Base-by-base conservation (phyloP, 2,113 vertebrate species). In the Centropus unirufus region DNA sequence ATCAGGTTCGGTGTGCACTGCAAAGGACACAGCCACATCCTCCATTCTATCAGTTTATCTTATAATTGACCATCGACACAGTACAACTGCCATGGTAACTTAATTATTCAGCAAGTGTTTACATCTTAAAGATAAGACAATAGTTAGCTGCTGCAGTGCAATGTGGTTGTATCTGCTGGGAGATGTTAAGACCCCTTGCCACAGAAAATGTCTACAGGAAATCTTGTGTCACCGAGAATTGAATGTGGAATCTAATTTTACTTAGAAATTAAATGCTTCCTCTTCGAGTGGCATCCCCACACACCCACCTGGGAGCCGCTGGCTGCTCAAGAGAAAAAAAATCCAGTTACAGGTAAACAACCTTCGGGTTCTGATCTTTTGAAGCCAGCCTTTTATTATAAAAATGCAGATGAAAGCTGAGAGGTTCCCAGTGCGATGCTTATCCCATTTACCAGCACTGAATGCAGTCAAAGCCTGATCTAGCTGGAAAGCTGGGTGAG, bases 191-290 rank as follows among this genome's bases (percentile, higher is more conserved):
- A 46, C 51, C 52, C 54, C 67, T 63, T 30, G 52, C 76, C 34
- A 54, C 62, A 90, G 85, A 89, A 86, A 92, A 93, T 11, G 54
- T 61, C 83, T 81, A 73, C 88, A 89, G 90, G 93, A 96, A 93
- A 52, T 27, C 72, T 81, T 54, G 68, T 1, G 1, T 62, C 90
- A 55, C 77, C 46, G 80, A 89, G 88, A 95, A 92, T 21, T 88
- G 69, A 75, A 90, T 7, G 34, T 21, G 70, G 59, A 88, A 96
- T 87, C 73, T 68, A 72, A 92, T 93, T 95, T 96, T 55, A 87
- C 88, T 90, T 61, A 86, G 90, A 94, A 93, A 96, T 95, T 86
- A 96, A 94, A 93, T 27, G 73, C 66, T 95, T 95, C 86, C 90
- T 78, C 66, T 75, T 42, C 5, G 1, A 95, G 69, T 27, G 69